Evolutionary conservation across 2,888 invertebrate genomes (phyloP), one percentile per base, ranked within the genome.

Genomic region (Drosophila heteroneura): DNA sequence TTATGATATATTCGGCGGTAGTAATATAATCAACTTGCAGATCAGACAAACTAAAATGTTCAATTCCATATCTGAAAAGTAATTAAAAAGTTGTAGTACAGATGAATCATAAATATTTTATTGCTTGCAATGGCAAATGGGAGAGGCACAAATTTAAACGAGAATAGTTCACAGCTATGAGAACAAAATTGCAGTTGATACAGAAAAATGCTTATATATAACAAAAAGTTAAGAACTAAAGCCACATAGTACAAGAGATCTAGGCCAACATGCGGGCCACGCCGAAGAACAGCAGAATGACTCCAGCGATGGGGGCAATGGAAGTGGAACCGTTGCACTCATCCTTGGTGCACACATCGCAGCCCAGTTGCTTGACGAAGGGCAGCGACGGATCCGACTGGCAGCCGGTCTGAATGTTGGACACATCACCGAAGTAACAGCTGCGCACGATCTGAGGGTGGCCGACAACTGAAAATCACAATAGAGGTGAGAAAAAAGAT

Each of bases 401-500:
- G 67, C 93, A 93, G 61, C 93, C 93, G 5, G 49, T 59, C 30
- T 90, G 83, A 10, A 91, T 84, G 35, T 92, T 85, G 52, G 74
- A 76, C 3, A 91, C 60, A 37, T 92, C 92, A 4, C 93, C 93
- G 22, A 91, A 93, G 72, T 89, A 93, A 68, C 93, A 93, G 69
- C 81, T 81, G 68, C 92, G 89, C 53, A 83, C 79, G 61, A 91
- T 81, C 61, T 88, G 91, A 1, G 82, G 85, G 5, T 76, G 81
- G 39, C 92, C 92, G 58, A 69, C 80, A 51, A 81, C 91, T 91
- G 70, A 72, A 80, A 61, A 41, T 59, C 59, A 62, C 56, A 52
- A 69, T 72, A 1, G 22, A 71, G 37, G 64, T 59, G 60, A 51
- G 49, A 57, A 62, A 57, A 33, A 3, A n/a, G 26, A 37, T 66